Percentiles rank a stretch among this genome's conserved stretches.
phyloP scores from a whole-genome alignment of 1,140 invertebrate genomes.

The Zaprionus africanus region DNA sequence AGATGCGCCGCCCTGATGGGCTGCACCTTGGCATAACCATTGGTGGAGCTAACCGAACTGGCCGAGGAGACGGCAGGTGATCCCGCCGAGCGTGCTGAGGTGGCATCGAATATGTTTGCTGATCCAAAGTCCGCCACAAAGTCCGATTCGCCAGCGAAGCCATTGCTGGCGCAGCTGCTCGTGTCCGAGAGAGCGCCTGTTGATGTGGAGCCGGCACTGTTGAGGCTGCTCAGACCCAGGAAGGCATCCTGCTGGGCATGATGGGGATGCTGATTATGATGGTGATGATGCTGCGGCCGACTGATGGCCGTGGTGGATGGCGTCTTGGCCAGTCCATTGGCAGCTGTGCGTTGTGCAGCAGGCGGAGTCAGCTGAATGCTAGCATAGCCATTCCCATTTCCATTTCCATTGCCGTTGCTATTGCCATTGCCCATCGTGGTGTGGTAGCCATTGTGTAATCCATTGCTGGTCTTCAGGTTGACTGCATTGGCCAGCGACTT shows the following conservation, averaged over 20 bases:
- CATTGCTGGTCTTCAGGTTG: constrained; percentile 69
- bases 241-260: constrained; percentile 60
- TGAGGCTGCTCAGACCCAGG: constrained; percentile 60
- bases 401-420: constrained; percentile 30
- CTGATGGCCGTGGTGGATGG: constrained; percentile 63
- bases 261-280: constrained; percentile 42
- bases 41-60: constrained; percentile 67
- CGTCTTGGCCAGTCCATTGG: constrained; percentile 60
- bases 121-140: constrained; percentile 89
- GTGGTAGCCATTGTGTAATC: constrained; percentile 49
- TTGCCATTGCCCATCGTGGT: constrained; percentile 38
- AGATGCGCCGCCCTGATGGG: constrained; percentile 71
- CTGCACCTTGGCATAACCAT: constrained; percentile 83
- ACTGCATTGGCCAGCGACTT: constrained; percentile 83
- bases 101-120: constrained; percentile 85
- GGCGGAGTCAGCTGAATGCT: constrained; percentile 80
- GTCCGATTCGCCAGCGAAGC: constrained; percentile 84
- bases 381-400: constrained; percentile 61
- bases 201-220: constrained; percentile 83
- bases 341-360: constrained; percentile 72
- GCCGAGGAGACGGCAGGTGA: constrained; percentile 73
- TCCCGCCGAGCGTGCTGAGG: constrained; percentile 68
- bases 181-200: constrained; percentile 77
- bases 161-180: constrained; percentile 81
- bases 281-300: constrained; percentile 72